Conservation (phyloP, 2,888 invertebrate genomes). For the Protodeltote pygarga region DNA sequence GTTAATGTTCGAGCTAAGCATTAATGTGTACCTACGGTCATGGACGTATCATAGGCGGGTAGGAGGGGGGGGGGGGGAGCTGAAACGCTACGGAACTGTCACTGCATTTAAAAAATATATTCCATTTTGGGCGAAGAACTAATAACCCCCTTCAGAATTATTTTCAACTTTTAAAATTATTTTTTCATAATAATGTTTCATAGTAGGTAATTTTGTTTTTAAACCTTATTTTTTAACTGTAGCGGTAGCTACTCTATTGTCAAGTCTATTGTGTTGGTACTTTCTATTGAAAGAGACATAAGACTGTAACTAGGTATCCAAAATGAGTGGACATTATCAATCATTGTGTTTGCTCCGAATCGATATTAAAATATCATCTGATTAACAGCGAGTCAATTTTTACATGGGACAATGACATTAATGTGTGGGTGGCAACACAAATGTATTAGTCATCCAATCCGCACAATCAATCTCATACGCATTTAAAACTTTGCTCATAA, state of each 20-base stretch:
- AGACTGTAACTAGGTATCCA: neutral
- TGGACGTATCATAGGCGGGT: neutral
- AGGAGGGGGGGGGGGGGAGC: too few species aligned
- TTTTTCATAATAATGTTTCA: too few species aligned
- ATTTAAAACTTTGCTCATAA: slow-evolving; percentile 73
- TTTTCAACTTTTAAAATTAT: too few species aligned
- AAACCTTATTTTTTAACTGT: too few species aligned
- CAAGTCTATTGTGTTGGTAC: too few species aligned
- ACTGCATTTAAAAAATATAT: too few species aligned
- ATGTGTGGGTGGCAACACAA: slow-evolving; percentile 32
- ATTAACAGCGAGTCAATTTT: slow-evolving; percentile 26
- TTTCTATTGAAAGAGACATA: neutral
- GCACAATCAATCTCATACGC: slow-evolving; percentile 58
- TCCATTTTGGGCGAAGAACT: too few species aligned
- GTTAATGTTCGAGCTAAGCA: slow-evolving; percentile 15
- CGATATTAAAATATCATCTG: slow-evolving; percentile 36
- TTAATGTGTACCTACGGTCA: neutral
- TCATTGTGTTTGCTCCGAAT: slow-evolving; percentile 1
- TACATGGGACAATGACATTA: slow-evolving; percentile 16
- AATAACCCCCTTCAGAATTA: too few species aligned
- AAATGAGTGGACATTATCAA: slow-evolving; percentile 2
- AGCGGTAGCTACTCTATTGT: too few species aligned
- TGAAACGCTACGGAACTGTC: too few species aligned
- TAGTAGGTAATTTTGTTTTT: too few species aligned
- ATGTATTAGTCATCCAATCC: slow-evolving; percentile 57